Conservation (phyloP, 1,140 invertebrate genomes). For the Pentalonia nigronervosa region DNA sequence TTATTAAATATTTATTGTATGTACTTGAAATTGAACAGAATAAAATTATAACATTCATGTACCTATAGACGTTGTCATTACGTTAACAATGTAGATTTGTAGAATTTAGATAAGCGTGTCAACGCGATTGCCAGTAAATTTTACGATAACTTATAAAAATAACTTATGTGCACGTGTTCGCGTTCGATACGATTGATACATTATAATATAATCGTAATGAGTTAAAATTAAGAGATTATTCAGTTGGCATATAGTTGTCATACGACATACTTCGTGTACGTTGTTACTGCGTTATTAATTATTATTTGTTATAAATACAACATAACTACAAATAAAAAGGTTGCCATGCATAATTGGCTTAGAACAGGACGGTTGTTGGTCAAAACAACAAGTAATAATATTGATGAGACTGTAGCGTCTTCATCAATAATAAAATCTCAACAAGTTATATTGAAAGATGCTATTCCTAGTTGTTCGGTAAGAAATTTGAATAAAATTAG, state of each 20-base stretch:
- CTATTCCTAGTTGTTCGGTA: slow-evolving; percentile 25
- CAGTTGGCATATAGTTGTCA: slow-evolving; percentile 3
- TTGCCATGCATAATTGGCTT: slow-evolving; percentile 21
- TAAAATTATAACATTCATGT: neutral
- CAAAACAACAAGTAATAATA: slow-evolving; percentile 3
- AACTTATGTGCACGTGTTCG: neutral
- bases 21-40: slow-evolving; percentile 19
- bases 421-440: slow-evolving; percentile 13
- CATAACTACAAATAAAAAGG: slow-evolving; percentile 7
- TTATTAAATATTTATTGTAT: too few relatives aligned
- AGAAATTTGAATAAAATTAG: slow-evolving; percentile 37
- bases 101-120: slow-evolving; percentile 9
- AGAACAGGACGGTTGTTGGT: neutral
- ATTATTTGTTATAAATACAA: slow-evolving; percentile 25
- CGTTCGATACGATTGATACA: neutral
- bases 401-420: neutral
- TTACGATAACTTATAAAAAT: slow-evolving; percentile 38
- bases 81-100: slow-evolving; percentile 3
- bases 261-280: neutral
- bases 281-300: slow-evolving; percentile 6
- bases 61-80: slow-evolving; percentile 27
- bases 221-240: slow-evolving; percentile 9
- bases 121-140: slow-evolving; percentile 17
- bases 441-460: slow-evolving; percentile 31
- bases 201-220: slow-evolving; percentile 22